Conservation (phyloP, 1,140 invertebrate genomes). For the Gryllus bimaculatus region DNA sequence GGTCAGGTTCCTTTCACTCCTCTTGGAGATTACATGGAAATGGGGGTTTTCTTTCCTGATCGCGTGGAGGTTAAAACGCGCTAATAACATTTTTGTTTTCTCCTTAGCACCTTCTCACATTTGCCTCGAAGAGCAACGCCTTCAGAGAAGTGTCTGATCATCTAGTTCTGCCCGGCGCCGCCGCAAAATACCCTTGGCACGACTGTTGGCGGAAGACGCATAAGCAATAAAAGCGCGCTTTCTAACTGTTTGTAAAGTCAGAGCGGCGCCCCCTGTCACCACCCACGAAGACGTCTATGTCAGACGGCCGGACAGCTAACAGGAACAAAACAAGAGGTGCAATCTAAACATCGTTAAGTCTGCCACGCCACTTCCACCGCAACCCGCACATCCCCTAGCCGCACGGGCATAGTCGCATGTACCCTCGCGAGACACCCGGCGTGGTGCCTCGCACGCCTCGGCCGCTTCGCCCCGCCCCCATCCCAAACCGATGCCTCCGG, state of each 20-base stretch:
- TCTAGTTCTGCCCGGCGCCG: too few relatives aligned
- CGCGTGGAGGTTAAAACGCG: not conserved
- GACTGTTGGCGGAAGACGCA: not conserved
- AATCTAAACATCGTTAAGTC: constrained; percentile 5
- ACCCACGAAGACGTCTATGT: constrained; percentile 3
- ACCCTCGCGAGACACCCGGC: too few relatives aligned
- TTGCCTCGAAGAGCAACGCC: too few relatives aligned
- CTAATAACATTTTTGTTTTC: not conserved
- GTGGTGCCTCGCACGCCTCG: not conserved
- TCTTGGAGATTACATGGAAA: not conserved
- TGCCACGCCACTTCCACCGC: not conserved
- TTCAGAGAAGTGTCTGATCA: too few relatives aligned
- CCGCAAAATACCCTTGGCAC: not conserved
- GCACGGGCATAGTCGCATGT: not conserved
- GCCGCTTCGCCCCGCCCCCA: not conserved
- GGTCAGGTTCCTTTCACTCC: not conserved
- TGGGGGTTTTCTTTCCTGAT: not conserved
- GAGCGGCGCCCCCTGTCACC: not conserved
- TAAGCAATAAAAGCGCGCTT: not conserved
- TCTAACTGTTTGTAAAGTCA: constrained; percentile 1
- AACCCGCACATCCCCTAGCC: not conserved
- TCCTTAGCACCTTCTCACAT: not conserved
- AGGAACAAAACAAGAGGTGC: not conserved
- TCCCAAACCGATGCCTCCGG: not conserved
- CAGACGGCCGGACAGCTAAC: not conserved